Percentiles rank a stretch among this genome's conserved stretches.
phyloP scores from a whole-genome alignment of 2,797 vertebrate species.

The Sebastes vulpes region DNA sequence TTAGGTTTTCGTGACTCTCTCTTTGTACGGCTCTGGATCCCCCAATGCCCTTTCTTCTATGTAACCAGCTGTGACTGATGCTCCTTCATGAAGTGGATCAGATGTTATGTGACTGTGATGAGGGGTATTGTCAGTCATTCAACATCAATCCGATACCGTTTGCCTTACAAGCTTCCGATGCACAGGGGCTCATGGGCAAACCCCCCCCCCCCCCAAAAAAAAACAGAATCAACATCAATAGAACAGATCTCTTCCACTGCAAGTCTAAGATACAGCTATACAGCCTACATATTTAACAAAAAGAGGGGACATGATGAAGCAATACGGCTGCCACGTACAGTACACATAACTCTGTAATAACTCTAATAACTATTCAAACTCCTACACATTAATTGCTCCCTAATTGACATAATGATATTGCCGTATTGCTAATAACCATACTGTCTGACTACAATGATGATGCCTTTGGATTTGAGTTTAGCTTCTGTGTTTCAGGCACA shows the following conservation, averaged over 20 bases:
- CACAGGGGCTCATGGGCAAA: not conserved
- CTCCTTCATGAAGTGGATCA: not conserved
- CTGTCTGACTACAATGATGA: not conserved
- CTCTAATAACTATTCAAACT: not conserved
- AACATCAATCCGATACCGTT: not conserved
- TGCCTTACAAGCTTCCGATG: not conserved
- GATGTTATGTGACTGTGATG: no score
- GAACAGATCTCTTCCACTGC: not conserved
- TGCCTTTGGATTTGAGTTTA: conserved; percentile 2
- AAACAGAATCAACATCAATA: not conserved
- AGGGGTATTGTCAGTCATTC: not conserved
- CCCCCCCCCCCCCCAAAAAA: rapidly evolving
- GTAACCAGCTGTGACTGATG: no score
- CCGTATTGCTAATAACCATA: not conserved
- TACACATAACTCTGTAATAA: not conserved
- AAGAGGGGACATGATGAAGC: not conserved
- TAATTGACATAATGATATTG: not conserved
- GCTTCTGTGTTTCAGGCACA: conserved; percentile 33
- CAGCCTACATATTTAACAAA: not conserved
- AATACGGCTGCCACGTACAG: not conserved
- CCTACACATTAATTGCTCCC: not conserved
- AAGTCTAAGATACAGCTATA: not conserved
- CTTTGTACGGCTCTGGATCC: no score
- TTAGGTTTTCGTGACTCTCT: no score
- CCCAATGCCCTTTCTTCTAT: no score